Percentiles rank a stretch among this genome's conserved stretches.
These are phyloP conservation scores for Lasiurus borealis DNA, from an alignment of 2,113 vertebrate species.

Conservation along the genomic window DNA sequence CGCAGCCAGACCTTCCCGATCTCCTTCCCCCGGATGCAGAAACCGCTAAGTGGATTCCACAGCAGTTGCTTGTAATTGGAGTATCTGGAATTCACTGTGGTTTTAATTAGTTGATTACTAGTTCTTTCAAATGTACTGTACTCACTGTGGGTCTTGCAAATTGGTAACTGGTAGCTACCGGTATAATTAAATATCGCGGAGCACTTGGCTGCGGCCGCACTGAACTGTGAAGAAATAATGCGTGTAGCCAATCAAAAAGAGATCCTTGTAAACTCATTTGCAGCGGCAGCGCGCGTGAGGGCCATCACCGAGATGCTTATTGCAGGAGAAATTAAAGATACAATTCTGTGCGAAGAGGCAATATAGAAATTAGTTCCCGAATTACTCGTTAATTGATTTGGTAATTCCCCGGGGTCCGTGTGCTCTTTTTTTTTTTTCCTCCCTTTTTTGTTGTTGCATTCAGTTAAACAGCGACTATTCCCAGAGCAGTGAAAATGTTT, in stretches of 20 bases:
- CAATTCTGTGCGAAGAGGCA: slow-evolving; percentile 94
- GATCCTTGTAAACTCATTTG: slow-evolving; percentile 92
- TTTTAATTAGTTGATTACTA: slow-evolving; percentile 90
- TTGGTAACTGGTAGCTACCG: slow-evolving; percentile 89
- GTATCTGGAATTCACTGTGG: slow-evolving; percentile 82
- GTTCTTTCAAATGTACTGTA: slow-evolving; percentile 86
- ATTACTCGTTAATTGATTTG: slow-evolving; percentile 98
- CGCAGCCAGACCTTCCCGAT: not conserved
- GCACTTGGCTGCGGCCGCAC: slow-evolving; percentile 88
- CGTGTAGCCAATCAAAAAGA: slow-evolving; percentile 92
- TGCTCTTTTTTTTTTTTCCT: slow-evolving; percentile 85
- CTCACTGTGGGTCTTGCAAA: slow-evolving; percentile 86
- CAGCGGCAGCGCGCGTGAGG: slow-evolving; percentile 88
- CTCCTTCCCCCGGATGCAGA: slow-evolving; percentile 61
- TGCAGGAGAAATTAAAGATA: slow-evolving; percentile 92
- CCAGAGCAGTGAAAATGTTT: slow-evolving; percentile 89
- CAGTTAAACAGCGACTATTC: slow-evolving; percentile 91
- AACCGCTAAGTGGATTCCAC: slow-evolving; percentile 77
- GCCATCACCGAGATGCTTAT: slow-evolving; percentile 89
- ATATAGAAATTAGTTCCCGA: slow-evolving; percentile 94
- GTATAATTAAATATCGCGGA: slow-evolving; percentile 91
- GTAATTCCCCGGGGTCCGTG: slow-evolving; percentile 91
- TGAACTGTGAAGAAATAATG: slow-evolving; percentile 93
- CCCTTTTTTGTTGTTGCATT: slow-evolving; percentile 88
- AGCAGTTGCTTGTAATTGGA: slow-evolving; percentile 84